Conservation (phyloP, 2,797 vertebrate species). For the Neopelma chrysocephalum region DNA sequence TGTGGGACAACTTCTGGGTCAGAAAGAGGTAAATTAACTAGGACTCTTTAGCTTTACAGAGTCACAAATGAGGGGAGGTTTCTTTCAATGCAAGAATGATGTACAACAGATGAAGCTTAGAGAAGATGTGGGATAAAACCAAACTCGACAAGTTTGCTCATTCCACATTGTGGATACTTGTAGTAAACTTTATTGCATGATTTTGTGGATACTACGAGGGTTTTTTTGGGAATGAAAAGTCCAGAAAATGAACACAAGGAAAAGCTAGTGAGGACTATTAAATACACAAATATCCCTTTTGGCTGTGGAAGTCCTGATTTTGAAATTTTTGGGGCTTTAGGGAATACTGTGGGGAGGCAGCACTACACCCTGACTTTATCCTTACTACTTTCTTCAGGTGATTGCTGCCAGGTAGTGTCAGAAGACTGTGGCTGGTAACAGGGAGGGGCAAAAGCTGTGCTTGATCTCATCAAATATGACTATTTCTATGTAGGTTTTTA, state of each 20-base stretch:
- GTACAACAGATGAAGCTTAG: background rate
- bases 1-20: background rate
- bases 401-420: background rate
- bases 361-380: background rate
- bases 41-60: background rate
- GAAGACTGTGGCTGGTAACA: background rate
- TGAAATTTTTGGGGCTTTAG: background rate
- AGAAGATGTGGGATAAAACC: background rate
- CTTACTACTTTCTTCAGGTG: background rate
- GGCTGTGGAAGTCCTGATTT: background rate
- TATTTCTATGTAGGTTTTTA: background rate
- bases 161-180: background rate
- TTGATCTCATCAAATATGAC: background rate
- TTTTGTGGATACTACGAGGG: background rate
- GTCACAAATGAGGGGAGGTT: background rate
- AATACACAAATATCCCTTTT: background rate
- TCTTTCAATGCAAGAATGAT: background rate
- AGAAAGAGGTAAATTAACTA: background rate
- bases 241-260: background rate
- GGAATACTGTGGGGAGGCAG: background rate
- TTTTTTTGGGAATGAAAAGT: background rate
- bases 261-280: background rate
- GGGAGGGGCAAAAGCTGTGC: background rate
- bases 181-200: background rate
- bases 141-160: background rate